Conservation (phyloP, 2,797 vertebrate species). For the Vultur gryphus region DNA sequence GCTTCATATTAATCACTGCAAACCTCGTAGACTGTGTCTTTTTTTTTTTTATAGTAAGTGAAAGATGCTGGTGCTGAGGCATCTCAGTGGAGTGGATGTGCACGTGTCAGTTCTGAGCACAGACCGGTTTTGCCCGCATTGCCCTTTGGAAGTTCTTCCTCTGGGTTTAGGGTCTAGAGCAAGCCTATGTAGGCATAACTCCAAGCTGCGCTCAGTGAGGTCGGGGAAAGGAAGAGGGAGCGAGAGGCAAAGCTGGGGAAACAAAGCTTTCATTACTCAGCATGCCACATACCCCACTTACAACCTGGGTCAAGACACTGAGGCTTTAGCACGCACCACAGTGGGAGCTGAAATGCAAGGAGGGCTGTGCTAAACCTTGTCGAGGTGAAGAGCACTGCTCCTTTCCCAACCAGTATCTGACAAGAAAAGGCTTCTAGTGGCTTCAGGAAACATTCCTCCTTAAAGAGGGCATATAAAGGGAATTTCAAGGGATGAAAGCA, state of each 20-base stretch:
- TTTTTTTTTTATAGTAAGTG: neutral
- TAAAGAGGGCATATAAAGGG: neutral
- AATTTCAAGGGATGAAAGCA: neutral
- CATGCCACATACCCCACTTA: neutral
- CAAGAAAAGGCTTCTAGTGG: neutral
- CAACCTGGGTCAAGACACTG: neutral
- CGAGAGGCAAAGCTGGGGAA: neutral
- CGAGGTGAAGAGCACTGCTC: neutral
- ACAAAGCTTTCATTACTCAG: neutral
- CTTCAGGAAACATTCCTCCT: neutral
- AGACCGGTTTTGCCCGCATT: accelerated
- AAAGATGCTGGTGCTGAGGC: neutral
- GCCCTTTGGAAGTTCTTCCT: neutral
- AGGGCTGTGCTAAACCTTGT: neutral
- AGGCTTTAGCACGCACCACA: neutral
- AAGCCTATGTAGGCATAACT: neutral
- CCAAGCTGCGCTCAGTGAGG: neutral
- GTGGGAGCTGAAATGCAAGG: neutral
- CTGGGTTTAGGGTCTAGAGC: neutral
- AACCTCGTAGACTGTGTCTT: neutral
- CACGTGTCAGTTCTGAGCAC: neutral
- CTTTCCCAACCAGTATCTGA: neutral
- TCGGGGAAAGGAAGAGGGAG: neutral
- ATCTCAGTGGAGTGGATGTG: neutral
- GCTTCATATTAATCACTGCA: neutral